phyloP scores from a whole-genome alignment of 2,797 vertebrate species.

The Anguilla anguilla region DNA sequence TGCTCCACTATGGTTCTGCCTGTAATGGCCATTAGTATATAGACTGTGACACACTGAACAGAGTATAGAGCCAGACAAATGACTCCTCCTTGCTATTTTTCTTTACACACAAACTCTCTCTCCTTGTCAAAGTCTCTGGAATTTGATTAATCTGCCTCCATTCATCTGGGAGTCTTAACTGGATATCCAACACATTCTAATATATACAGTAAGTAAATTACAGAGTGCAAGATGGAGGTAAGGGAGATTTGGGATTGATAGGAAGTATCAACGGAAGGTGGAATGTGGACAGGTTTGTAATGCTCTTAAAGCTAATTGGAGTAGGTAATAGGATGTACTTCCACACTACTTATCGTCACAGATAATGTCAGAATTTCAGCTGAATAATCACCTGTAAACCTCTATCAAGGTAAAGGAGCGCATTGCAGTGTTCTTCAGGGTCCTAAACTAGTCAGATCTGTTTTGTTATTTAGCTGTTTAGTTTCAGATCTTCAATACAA shows the following conservation, averaged over 20 bases:
- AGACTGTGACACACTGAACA: conserved; percentile 57
- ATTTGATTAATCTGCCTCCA: conserved; percentile 62
- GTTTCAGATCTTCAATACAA: not conserved
- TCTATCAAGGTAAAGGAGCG: conserved; percentile 54
- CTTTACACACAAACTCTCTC: conserved; percentile 70
- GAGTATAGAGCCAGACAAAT: conserved; percentile 60
- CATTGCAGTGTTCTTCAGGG: conserved; percentile 51
- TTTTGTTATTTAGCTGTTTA: not conserved
- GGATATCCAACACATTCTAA: conserved; percentile 52
- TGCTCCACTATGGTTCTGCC: too few species aligned
- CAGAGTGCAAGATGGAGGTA: conserved; percentile 41
- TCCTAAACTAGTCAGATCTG: conserved; percentile 46
- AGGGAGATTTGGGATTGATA: conserved; percentile 67
- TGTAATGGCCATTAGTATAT: conserved; percentile 60
- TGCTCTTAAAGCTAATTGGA: conserved; percentile 79
- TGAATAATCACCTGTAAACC: not conserved
- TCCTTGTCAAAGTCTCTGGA: conserved; percentile 61
- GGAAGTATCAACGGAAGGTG: conserved; percentile 70
- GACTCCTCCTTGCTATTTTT: conserved; percentile 74
- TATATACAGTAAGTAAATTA: conserved; percentile 73
- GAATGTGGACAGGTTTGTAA: conserved; percentile 73
- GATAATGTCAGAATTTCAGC: conserved; percentile 29
- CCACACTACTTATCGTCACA: conserved; percentile 73
- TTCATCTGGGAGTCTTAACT: conserved; percentile 55
- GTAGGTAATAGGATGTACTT: conserved; percentile 78